Percentiles rank a stretch among this genome's conserved stretches.
Evolutionary conservation across 2,113 vertebrate species (phyloP).

Genomic region (Colistium nudipinnis): DNA sequence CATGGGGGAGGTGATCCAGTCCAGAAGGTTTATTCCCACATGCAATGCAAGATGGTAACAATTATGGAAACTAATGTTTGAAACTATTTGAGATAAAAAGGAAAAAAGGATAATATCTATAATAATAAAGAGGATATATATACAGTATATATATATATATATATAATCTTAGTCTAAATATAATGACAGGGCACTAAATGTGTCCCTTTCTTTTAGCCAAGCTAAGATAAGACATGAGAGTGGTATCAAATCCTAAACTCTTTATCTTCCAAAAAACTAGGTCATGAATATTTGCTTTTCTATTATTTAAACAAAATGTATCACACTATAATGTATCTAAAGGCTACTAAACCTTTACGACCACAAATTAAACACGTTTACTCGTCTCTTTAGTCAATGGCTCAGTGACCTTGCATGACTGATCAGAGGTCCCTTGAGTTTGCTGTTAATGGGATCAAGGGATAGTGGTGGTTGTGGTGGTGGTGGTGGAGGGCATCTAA

Average conservation of each 20-base stretch:
- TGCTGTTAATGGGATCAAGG: conserved; percentile 52
- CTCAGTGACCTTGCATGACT: conserved; percentile 55
- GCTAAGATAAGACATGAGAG: too few species aligned
- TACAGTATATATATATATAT: too few species aligned
- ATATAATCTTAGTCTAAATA: too few species aligned
- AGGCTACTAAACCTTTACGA: not conserved
- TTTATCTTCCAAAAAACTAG: too few species aligned
- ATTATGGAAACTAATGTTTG: not conserved
- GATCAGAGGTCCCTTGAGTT: conserved; percentile 41
- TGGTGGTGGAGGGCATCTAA: conserved; percentile 26
- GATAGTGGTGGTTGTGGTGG: conserved; percentile 9
- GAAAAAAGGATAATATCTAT: too few species aligned
- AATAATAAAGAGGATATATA: too few species aligned
- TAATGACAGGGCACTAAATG: too few species aligned
- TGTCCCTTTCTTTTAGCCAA: too few species aligned
- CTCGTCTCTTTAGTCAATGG: conserved; percentile 30
- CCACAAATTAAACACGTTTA: not conserved
- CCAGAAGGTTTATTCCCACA: conserved; percentile 39
- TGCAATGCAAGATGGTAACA: not conserved
- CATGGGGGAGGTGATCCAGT: conserved; percentile 32
- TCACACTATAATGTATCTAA: not conserved
- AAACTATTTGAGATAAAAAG: not conserved
- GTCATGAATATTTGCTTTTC: too few species aligned
- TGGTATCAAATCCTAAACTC: too few species aligned
- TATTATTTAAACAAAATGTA: not conserved